A percentile compares a stretch with the other conserved stretches of the same genome.
phyloP scores from a whole-genome alignment of 2,797 vertebrate species.

The Dermochelys coriacea region DNA sequence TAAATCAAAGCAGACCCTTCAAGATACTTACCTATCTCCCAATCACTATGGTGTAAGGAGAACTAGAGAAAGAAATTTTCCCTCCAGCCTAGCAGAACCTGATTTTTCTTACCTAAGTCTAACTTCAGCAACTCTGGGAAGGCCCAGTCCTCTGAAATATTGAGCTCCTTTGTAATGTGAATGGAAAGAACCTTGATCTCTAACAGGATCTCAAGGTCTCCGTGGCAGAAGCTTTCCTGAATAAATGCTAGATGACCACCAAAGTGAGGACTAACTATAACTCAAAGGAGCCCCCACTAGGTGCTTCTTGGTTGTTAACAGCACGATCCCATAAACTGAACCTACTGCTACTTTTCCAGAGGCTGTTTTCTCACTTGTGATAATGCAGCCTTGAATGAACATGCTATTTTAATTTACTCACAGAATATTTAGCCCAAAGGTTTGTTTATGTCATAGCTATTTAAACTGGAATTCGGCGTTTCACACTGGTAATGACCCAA shows the following conservation, averaged over 20 bases:
- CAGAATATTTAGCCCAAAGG: conserved; percentile 17
- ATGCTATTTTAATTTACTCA: conserved; percentile 18
- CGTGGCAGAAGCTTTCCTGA: not conserved
- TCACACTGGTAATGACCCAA: not conserved
- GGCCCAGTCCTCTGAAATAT: not conserved
- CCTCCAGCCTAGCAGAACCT: not conserved
- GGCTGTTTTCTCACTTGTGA: not conserved
- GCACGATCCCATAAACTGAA: not conserved
- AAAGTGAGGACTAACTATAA: not conserved
- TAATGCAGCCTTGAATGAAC: not conserved
- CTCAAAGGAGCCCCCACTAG: not conserved
- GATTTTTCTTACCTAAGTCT: not conserved
- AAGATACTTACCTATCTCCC: not conserved
- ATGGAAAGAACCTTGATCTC: not conserved
- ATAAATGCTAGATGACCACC: fast-evolving
- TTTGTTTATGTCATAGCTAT: conserved; percentile 30
- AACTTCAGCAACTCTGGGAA: not conserved
- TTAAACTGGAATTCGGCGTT: not conserved
- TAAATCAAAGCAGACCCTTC: not conserved
- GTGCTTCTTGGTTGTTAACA: not conserved
- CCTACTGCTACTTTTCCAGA: not conserved
- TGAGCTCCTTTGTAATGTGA: not conserved
- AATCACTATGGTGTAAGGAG: not conserved
- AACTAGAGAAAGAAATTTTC: not conserved
- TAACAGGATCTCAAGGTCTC: not conserved